Evolutionary conservation across 2,888 invertebrate genomes (phyloP), one percentile per base, ranked within the genome.

Genomic region (Leptura quadrifasciata): DNA sequence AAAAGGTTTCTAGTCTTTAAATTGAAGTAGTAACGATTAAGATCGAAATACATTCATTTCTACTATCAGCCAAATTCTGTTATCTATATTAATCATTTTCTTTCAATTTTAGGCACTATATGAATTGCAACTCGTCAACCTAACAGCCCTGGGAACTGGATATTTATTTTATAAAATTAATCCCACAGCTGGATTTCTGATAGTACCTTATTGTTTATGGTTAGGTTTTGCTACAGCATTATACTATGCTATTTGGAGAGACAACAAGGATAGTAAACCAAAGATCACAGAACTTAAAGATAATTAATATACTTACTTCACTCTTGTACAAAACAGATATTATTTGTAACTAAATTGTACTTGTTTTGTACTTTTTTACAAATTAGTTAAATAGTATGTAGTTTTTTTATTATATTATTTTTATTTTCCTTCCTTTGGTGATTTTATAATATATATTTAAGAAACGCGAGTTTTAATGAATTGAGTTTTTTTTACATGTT

Each of bases 141-240:
- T 89, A 0, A 91, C 91, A 0, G 93, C 93, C 0, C 90, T 91
- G 2, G 91, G 90, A 0, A 91, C 93, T 81, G 92, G 91, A 0
- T 84, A 91, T 2, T 87, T 91, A 39, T 95, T 94, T 87, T 92
- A 91, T 83, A 88, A 89, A 72, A 89, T 95, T 5, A 94, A 94
- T 86, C 90, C 90, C 63, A 88, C 89, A 0, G 94, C 96, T 20
- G 93, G 93, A 4, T 91, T 91, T 79, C 85, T 96, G 47, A 92
- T 95, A 88, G 83, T 94, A 64, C 96, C 96, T 0, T 96, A 96
- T 86, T 87, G 95, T 21, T 92, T 91, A 20, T 96, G 96, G 96
- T 87, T 93, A 57, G 90, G 92, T 12, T 90, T 95, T 78, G 96
- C 96, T 0, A 90, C 93, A 0, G 90, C 91, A 24, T 90, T 96